Evolutionary conservation across 2,888 invertebrate species (phyloP).

Genomic region (Nomada hirtipes): DNA sequence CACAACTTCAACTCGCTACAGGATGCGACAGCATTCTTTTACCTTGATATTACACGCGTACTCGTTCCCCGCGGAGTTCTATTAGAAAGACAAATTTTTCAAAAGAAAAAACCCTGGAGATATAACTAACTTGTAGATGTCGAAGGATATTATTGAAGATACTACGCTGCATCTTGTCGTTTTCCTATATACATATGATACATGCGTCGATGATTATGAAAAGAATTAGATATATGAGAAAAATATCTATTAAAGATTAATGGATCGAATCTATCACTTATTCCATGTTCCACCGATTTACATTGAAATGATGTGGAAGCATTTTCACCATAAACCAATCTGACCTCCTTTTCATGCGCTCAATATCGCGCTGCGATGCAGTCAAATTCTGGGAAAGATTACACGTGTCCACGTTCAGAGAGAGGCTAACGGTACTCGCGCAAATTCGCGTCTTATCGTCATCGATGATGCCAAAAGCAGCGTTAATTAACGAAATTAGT

Average conservation of each 20-base stretch:
- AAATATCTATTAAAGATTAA: too few species aligned
- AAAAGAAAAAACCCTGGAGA: neutral
- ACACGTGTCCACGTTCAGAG: constrained; percentile 15
- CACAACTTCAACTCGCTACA: constrained; percentile 26
- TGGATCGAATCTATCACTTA: too few species aligned
- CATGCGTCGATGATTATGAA: too few species aligned
- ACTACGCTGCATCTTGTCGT: too few species aligned
- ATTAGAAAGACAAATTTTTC: constrained; percentile 60
- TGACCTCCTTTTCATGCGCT: neutral
- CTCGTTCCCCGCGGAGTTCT: constrained; percentile 46
- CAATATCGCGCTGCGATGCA: neutral
- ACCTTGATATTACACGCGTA: constrained; percentile 61
- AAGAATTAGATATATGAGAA: too few species aligned
- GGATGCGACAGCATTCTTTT: constrained; percentile 60
- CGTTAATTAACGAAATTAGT: constrained; percentile 62
- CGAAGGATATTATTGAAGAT: too few species aligned
- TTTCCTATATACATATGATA: too few species aligned
- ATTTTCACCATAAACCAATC: neutral
- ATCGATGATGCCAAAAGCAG: constrained; percentile 35
- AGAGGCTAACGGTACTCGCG: constrained; percentile 51
- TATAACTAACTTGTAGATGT: too few species aligned
- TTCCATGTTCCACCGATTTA: too few species aligned
- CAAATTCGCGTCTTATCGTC: constrained; percentile 47
- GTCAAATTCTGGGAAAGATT: constrained; percentile 33
- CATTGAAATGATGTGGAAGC: too few species aligned